Evolutionary conservation across 2,113 vertebrate species (phyloP).

Genomic region (Uropsilus gracilis): DNA sequence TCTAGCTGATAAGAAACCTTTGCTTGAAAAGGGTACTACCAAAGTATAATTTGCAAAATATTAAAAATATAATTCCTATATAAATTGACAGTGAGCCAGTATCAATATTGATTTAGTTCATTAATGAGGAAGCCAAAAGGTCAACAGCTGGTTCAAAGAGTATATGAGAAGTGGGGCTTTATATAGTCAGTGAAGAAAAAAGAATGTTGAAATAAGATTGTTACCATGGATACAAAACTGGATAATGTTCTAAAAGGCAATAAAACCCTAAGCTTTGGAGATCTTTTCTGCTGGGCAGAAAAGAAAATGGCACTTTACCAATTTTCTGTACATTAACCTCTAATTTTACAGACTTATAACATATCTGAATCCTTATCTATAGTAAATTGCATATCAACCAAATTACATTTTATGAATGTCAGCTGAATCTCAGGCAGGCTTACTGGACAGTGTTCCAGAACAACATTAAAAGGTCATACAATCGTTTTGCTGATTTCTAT

Average conservation of each 20-base stretch:
- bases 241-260: background rate
- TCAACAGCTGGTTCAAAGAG: background rate
- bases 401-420: background rate
- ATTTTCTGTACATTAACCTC: background rate
- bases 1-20: slow-evolving; percentile 28
- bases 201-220: slow-evolving; percentile 23
- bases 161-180: background rate
- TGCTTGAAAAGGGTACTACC: background rate
- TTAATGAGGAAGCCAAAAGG: background rate
- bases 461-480: background rate
- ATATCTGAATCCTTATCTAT: background rate
- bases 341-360: slow-evolving; percentile 27
- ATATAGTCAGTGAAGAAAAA: slow-evolving; percentile 37
- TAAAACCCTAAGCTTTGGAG: background rate
- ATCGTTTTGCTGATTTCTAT: background rate
- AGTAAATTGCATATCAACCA: slow-evolving; percentile 11
- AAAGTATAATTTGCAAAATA: slow-evolving; percentile 37
- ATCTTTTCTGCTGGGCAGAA: background rate
- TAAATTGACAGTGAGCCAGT: background rate
- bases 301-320: slow-evolving; percentile 11
- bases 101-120: slow-evolving; percentile 27
- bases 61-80: slow-evolving; percentile 19
- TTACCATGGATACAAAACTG: background rate
- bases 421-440: background rate
- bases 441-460: background rate